Evolutionary conservation across 1,140 invertebrate genomes (phyloP).

Genomic region (Sarcophaga bullata): DNA sequence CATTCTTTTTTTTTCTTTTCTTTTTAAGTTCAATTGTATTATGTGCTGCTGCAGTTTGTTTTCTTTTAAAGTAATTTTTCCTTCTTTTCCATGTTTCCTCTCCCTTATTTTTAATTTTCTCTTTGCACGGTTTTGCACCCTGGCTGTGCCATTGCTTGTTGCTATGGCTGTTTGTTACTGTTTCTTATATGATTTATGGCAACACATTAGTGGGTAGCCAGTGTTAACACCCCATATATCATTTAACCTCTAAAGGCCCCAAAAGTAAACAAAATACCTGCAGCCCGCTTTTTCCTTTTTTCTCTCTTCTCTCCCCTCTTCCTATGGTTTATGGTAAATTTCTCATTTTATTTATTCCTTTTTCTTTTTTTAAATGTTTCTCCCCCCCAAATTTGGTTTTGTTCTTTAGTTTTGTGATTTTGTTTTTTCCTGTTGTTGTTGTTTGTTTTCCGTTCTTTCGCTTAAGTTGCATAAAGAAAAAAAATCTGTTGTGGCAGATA

Average conservation of each 20-base stretch:
- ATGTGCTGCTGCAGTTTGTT: no score
- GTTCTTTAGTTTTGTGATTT: no score
- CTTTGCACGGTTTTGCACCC: no score
- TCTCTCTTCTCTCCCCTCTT: not conserved
- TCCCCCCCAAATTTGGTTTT: not conserved
- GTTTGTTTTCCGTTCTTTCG: no score
- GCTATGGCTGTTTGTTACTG: not conserved
- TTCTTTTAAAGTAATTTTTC: no score
- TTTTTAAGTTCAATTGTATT: not conserved
- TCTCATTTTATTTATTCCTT: not conserved
- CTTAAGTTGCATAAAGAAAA: no score
- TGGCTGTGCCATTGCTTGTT: no score
- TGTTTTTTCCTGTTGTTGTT: no score
- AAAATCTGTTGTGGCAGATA: no score
- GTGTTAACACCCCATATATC: conserved; percentile 18
- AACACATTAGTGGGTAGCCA: conserved; percentile 25
- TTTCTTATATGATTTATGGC: conserved; percentile 1
- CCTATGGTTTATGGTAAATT: not conserved
- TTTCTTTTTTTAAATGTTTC: not conserved
- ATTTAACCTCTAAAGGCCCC: conserved; percentile 19
- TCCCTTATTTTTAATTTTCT: no score
- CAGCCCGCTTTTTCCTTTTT: not conserved
- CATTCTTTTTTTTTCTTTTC: not conserved
- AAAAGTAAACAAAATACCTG: conserved; percentile 10
- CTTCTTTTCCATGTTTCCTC: no score